Conservation (phyloP, 2,888 invertebrate species). For the Lagria hirta region DNA sequence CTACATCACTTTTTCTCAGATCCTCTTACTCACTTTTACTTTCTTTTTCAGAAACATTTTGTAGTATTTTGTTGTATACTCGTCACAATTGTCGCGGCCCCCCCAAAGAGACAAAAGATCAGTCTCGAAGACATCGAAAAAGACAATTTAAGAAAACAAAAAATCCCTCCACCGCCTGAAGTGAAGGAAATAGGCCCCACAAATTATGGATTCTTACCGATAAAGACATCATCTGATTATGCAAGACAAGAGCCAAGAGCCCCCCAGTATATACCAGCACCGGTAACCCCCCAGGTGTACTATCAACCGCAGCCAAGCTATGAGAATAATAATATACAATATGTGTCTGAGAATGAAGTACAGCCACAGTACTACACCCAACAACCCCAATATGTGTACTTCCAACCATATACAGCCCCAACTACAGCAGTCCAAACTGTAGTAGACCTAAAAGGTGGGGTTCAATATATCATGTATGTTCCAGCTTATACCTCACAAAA, state of each 20-base stretch:
- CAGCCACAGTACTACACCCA: constrained; percentile 44
- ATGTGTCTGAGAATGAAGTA: constrained; percentile 44
- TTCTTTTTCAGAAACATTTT: constrained; percentile 40
- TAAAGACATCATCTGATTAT: constrained; percentile 40
- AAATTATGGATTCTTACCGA: constrained; percentile 43
- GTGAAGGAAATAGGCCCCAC: constrained; percentile 24
- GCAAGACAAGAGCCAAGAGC: constrained; percentile 39
- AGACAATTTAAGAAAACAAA: constrained; percentile 66
- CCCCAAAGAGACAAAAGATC: constrained; percentile 67
- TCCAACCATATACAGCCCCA: constrained; percentile 40
- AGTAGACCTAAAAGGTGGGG: constrained; percentile 45
- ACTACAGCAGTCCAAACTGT: constrained; percentile 46
- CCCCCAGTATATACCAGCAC: constrained; percentile 26
- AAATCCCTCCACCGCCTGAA: constrained; percentile 31
- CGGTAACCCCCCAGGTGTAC: constrained; percentile 21
- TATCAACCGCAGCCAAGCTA: constrained; percentile 33
- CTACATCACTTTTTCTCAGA: constrained; percentile 8
- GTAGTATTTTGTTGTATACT: constrained; percentile 35
- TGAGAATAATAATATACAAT: constrained; percentile 45
- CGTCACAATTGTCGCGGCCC: constrained; percentile 40
- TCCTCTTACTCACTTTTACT: constrained; percentile 22
- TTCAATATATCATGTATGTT: constrained; percentile 49
- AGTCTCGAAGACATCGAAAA: constrained; percentile 75
- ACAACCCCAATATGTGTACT: constrained; percentile 44
- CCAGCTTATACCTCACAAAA: constrained; percentile 34